Evolutionary conservation across 2,888 invertebrate genomes (phyloP), one percentile per base, ranked within the genome.

Genomic region (Baronia brevicornis): DNA sequence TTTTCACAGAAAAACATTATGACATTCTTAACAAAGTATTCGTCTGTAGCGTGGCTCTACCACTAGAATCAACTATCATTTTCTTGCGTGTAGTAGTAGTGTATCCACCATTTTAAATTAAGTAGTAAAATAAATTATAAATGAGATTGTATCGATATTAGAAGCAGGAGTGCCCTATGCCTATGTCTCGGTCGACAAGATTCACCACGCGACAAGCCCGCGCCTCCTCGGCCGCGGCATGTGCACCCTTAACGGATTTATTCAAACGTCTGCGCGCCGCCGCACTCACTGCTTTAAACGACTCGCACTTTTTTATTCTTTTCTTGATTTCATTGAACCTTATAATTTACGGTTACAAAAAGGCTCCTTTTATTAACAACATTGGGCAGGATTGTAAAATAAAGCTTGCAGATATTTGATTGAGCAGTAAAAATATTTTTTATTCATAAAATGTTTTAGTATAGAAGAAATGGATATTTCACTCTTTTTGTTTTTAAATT

Each of bases 201-300:
- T 73, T 73, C 67, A 60, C 64, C 60, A 60, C 59, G 63, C 68
- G 62, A 58, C 54, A 54, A 48, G 49, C 48, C 54, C 54, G 51
- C 48, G 57, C 49, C 59, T 58, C 68, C 71, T 24, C 34, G 24
- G 72, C 48, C 47, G 51, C 49, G 51, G 54, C 74, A 77, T 78
- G 77, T 74, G 75, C 62, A 52, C 67, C 65, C 70, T 69, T 80
- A 82, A 82, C 80, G 80, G 82, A 82, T 82, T 82, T 80, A 73
- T 73, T 68, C 64, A 61, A 70, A 60, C 65, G 61, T 52, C 58
- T 60, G 64, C 69, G 69, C 70, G 67, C 66, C 70, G n/a, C n/a
- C n/a, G 28, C 25, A 21, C 35, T 24, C 29, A 29, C 34, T 25
- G 28, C 24, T 15, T 35, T 25, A 26, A 35, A 35, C 35, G 35